Evolutionary conservation across 2,113 vertebrate genomes (phyloP).

Genomic region (Paradisaea rubra): DNA sequence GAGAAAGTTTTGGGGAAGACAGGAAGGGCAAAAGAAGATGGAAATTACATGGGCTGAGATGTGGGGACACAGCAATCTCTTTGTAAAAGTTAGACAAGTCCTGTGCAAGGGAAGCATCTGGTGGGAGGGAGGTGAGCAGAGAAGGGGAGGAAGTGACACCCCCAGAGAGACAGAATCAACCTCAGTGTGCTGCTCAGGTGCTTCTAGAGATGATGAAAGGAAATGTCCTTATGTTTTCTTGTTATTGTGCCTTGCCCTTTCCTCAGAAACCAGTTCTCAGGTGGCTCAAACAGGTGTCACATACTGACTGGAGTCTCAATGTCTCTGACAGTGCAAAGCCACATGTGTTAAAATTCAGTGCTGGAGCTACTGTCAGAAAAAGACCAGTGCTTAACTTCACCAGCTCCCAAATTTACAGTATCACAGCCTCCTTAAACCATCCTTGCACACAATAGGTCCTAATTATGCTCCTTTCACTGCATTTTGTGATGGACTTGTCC

Average conservation of each 20-base stretch:
- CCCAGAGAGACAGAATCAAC: not conserved
- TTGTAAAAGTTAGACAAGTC: not conserved
- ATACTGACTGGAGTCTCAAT: not conserved
- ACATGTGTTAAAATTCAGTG: not conserved
- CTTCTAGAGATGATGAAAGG: not conserved
- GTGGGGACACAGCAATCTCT: not conserved
- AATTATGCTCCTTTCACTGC: not conserved
- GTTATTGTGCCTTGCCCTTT: not conserved
- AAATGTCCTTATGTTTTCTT: not conserved
- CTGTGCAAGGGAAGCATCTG: not conserved
- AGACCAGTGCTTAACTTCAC: rapidly evolving
- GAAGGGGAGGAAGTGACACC: rapidly evolving
- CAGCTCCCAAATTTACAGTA: not conserved
- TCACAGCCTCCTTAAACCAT: not conserved
- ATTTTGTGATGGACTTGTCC: not conserved
- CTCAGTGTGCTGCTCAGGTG: rapidly evolving
- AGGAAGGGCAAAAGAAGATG: not conserved
- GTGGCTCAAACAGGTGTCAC: not conserved
- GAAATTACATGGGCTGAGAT: not conserved
- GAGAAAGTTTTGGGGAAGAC: not conserved
- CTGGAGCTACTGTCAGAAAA: not conserved
- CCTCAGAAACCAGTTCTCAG: not conserved
- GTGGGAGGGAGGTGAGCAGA: not conserved
- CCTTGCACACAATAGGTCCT: not conserved
- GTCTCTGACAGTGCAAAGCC: not conserved